Percentiles rank a stretch among this genome's conserved stretches.
Evolutionary conservation across 2,113 vertebrate species (phyloP).

Genomic region (Pomatostomus ruficeps): DNA sequence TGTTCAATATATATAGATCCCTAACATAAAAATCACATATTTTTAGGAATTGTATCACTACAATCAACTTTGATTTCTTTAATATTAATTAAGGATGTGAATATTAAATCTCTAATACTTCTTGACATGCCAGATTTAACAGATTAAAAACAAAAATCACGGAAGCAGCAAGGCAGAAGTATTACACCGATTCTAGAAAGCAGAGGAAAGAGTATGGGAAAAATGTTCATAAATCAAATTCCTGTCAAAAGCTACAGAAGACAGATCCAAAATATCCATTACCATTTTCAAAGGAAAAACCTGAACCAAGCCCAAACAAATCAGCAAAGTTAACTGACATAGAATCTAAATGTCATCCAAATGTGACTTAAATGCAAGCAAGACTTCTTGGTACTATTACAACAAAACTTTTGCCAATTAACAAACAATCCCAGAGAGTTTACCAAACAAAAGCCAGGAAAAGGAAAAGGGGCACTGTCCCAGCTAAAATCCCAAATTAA

Average conservation of each 20-base stretch:
- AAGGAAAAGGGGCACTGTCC: rapidly evolving
- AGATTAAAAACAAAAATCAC: background rate
- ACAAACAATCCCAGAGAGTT: background rate
- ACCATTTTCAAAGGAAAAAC: background rate
- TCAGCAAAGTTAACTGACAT: background rate
- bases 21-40: background rate
- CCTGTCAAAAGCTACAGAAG: background rate
- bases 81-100: background rate
- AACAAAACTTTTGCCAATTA: background rate
- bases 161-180: background rate
- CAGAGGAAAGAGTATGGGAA: background rate
- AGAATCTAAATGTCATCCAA: background rate
- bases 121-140: background rate
- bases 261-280: background rate
- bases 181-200: background rate
- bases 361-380: background rate
- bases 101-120: background rate
- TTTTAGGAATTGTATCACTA: background rate
- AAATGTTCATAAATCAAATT: background rate
- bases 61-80: background rate
- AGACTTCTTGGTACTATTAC: background rate
- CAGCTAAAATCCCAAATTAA: background rate
- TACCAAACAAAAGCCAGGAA: background rate
- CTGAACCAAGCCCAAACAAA: background rate
- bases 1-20: background rate